Conservation (phyloP, 2,888 invertebrate genomes). For the Mechanitis mazaeus region DNA sequence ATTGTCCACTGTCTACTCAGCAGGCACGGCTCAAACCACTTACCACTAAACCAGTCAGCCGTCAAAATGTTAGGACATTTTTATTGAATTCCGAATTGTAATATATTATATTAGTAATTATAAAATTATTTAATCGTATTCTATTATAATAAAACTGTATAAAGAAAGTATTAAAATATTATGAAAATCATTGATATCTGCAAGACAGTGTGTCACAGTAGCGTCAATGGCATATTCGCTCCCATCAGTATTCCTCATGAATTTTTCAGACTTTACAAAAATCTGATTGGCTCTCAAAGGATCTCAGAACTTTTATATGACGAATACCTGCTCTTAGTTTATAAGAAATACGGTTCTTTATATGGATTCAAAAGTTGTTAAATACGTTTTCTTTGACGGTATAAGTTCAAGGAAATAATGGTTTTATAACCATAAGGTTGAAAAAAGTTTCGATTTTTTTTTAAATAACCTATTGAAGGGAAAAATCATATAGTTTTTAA, state of each 20-base stretch:
- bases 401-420: neutral
- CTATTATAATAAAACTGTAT: no score
- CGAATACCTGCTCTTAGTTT: constrained; percentile 18
- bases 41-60: no score
- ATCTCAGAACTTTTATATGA: constrained; percentile 23
- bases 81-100: no score
- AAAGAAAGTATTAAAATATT: no score
- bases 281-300: constrained; percentile 40
- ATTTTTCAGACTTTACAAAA: constrained; percentile 45
- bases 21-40: no score
- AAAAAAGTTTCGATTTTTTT: neutral
- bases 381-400: neutral
- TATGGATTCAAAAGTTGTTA: neutral
- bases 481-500: no score
- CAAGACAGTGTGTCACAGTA: constrained; percentile 26
- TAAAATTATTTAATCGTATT: no score
- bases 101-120: no score
- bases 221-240: constrained; percentile 36
- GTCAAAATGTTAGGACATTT: no score
- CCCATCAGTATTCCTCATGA: constrained; percentile 44
- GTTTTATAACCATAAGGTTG: neutral
- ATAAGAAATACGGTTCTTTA: constrained; percentile 8
- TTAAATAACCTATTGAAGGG: no score
- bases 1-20: no score
- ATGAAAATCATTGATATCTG: no score